phyloP scores from a whole-genome alignment of 2,888 invertebrate species.

The Aleiodes testaceus region DNA sequence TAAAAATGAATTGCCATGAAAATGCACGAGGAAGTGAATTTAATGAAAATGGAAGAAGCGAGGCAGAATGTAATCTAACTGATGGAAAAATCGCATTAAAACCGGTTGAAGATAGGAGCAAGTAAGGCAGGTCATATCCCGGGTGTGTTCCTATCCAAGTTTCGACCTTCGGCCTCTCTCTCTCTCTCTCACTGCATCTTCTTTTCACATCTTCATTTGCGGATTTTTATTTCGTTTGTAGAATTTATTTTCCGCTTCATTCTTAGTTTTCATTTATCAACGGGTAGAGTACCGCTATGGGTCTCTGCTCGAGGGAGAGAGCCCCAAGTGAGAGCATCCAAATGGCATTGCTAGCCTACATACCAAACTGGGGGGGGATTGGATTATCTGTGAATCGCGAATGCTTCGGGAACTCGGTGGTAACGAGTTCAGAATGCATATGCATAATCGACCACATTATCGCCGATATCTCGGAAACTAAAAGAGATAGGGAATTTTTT shows the following conservation, averaged over 20 bases:
- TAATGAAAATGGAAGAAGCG: not conserved
- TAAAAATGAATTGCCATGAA: constrained; percentile 12
- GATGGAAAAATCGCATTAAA: not conserved
- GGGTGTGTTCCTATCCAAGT: constrained; percentile 68
- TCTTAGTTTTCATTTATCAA: constrained; percentile 11
- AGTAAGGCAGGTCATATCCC: constrained; percentile 53
- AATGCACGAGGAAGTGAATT: not conserved
- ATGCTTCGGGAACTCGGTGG: constrained; percentile 15
- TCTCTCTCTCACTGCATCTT: constrained; percentile 33
- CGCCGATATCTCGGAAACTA: not conserved
- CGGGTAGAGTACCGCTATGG: constrained; percentile 50
- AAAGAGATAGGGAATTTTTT: too few relatives aligned
- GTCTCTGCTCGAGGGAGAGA: constrained; percentile 7
- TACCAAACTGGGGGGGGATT: constrained; percentile 51
- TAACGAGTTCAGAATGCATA: constrained; percentile 19
- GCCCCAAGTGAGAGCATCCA: constrained; percentile 52
- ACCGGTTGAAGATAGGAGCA: constrained; percentile 32
- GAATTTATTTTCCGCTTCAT: constrained; percentile 2
- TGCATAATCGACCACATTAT: not conserved
- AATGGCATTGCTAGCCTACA: constrained; percentile 70
- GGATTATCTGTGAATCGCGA: constrained; percentile 51
- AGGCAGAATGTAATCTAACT: too few relatives aligned
- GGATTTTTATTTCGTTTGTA: not conserved
- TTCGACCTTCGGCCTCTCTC: constrained; percentile 67
- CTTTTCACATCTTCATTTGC: constrained; percentile 44